phyloP scores from a whole-genome alignment of 2,113 vertebrate species.

The Callipepla californica region DNA sequence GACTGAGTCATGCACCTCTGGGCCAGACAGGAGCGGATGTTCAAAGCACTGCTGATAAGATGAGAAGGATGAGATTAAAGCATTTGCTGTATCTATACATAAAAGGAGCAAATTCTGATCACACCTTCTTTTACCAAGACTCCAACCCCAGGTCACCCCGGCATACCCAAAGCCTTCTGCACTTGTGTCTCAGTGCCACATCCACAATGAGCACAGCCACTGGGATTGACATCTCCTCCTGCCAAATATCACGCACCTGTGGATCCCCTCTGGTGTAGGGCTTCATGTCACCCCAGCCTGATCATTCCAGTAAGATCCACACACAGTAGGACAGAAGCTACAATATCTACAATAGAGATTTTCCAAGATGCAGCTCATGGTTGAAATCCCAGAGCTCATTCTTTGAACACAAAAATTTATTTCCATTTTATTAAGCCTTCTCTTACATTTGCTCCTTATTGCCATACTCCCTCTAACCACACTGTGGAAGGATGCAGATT shows the following conservation, averaged over 20 bases:
- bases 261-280: neutral
- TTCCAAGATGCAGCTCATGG: neutral
- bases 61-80: neutral
- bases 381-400: neutral
- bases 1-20: neutral
- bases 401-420: neutral
- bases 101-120: neutral
- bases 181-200: neutral
- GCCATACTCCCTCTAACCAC: neutral
- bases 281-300: neutral
- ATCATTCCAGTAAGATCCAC: neutral
- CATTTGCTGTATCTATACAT: neutral
- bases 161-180: neutral
- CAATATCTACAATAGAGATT: neutral
- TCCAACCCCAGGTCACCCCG: neutral
- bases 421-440: neutral
- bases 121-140: neutral
- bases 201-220: neutral
- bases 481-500: neutral
- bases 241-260: neutral
- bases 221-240: neutral
- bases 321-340: neutral
- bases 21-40: neutral
- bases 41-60: rapidly evolving
- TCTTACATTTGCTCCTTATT: neutral